Percentiles rank a stretch among this genome's conserved stretches.
Evolutionary conservation across 2,113 vertebrate species (phyloP).

Genomic region (Muntiacus muntjak): DNA sequence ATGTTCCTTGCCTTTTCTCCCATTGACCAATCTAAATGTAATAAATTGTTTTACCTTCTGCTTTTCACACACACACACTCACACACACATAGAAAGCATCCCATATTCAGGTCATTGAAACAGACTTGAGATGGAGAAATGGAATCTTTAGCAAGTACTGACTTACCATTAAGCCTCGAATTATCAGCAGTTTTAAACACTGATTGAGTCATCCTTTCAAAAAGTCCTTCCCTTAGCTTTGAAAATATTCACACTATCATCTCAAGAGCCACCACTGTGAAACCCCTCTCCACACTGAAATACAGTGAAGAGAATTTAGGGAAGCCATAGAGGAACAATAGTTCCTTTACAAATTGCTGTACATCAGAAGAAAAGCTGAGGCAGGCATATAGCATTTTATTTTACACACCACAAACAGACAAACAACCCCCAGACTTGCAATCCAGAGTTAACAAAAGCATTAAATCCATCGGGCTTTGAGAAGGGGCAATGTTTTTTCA

Average conservation of each 20-base stretch:
- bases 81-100: background rate
- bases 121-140: background rate
- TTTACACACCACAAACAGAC: slow-evolving; percentile 48
- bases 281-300: background rate
- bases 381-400: background rate
- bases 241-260: background rate
- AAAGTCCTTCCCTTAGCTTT: background rate
- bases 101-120: background rate
- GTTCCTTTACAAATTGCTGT: slow-evolving; percentile 25
- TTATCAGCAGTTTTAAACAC: background rate
- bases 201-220: background rate
- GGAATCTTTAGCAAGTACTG: background rate
- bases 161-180: background rate
- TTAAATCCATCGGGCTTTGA: slow-evolving; percentile 51
- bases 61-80: background rate
- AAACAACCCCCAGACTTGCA: slow-evolving; percentile 38
- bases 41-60: background rate
- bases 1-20: background rate
- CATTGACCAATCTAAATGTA: background rate
- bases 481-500: slow-evolving; percentile 30
- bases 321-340: background rate
- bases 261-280: background rate
- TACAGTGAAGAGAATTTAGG: background rate
- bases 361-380: slow-evolving; percentile 43
- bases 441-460: slow-evolving; percentile 47